Evolutionary conservation across 2,113 vertebrate species (phyloP).

Genomic region (Malurus cyaneus): DNA sequence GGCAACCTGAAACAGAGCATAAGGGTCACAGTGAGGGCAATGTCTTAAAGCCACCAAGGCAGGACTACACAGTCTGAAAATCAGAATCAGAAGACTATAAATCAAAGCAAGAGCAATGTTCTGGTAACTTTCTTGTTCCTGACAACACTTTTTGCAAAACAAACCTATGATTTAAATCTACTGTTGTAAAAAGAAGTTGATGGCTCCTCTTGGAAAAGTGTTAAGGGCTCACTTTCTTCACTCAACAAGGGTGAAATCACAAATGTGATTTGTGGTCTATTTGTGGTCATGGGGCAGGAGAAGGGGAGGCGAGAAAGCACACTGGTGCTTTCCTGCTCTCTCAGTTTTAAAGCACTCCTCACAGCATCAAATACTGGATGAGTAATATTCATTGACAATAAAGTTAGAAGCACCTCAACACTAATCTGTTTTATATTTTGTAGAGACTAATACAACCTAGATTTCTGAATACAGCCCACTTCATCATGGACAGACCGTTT

Average conservation of each 20-base stretch:
- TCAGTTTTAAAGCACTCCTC: not conserved
- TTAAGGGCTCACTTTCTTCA: not conserved
- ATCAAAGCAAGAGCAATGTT: not conserved
- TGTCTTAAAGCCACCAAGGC: not conserved
- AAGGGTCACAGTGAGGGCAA: not conserved
- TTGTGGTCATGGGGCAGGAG: not conserved
- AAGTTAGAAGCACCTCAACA: not conserved
- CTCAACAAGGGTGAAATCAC: not conserved
- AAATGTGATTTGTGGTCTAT: not conserved
- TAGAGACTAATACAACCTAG: not conserved
- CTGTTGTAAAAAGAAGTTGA: not conserved
- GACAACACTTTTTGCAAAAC: not conserved
- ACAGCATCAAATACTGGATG: not conserved
- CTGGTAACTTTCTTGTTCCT: not conserved
- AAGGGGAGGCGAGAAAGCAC: not conserved
- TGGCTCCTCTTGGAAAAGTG: not conserved
- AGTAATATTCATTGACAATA: not conserved
- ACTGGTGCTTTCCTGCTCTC: not conserved
- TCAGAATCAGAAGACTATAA: not conserved
- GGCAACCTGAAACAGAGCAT: slow-evolving; percentile 65
- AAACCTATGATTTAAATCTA: not conserved
- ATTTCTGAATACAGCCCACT: not conserved
- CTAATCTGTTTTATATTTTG: not conserved
- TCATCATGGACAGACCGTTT: not conserved
- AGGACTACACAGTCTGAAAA: not conserved